A percentile compares a stretch with the other conserved stretches of the same genome.
Evolutionary conservation across 2,888 invertebrate species (phyloP).

Genomic region (Platycheirus rosarum): DNA sequence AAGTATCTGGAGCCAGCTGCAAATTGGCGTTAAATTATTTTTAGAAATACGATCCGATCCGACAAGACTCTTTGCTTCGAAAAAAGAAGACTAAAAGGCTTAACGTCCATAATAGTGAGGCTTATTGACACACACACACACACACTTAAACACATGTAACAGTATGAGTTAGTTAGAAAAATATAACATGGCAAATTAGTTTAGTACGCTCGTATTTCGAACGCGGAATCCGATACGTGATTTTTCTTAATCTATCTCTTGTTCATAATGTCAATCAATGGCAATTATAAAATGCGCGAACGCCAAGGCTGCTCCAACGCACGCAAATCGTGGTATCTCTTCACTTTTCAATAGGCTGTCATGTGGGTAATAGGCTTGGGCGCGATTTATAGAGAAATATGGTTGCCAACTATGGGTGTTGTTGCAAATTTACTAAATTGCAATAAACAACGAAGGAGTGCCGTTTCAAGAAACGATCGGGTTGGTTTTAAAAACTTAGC

Average conservation of each 20-base stretch:
- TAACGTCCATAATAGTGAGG: background rate
- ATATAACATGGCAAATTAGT: slow-evolving; percentile 62
- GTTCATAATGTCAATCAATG: slow-evolving; percentile 70
- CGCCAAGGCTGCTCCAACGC: slow-evolving; percentile 41
- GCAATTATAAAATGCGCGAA: slow-evolving; percentile 67
- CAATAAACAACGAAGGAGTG: no score
- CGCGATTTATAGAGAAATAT: background rate
- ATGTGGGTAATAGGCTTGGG: slow-evolving; percentile 51
- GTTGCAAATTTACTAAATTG: no score
- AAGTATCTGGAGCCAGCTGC: slow-evolving; percentile 55
- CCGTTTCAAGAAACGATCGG: no score
- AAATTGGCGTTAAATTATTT: slow-evolving; percentile 55
- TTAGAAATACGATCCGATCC: slow-evolving; percentile 67
- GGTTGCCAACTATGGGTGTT: slow-evolving; percentile 4
- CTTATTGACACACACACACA: no score
- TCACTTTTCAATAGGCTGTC: slow-evolving; percentile 35
- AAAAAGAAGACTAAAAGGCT: background rate
- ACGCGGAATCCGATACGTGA: slow-evolving; percentile 65
- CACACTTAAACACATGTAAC: background rate
- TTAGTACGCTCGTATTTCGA: slow-evolving; percentile 52
- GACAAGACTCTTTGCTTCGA: background rate
- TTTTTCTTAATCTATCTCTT: slow-evolving; percentile 52
- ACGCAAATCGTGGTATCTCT: slow-evolving; percentile 33
- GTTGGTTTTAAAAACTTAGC: no score
- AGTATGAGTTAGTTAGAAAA: background rate